These are phyloP conservation scores for Bombus fervidus DNA, from an alignment of 1,140 invertebrate genomes.

Conservation along the genomic window DNA sequence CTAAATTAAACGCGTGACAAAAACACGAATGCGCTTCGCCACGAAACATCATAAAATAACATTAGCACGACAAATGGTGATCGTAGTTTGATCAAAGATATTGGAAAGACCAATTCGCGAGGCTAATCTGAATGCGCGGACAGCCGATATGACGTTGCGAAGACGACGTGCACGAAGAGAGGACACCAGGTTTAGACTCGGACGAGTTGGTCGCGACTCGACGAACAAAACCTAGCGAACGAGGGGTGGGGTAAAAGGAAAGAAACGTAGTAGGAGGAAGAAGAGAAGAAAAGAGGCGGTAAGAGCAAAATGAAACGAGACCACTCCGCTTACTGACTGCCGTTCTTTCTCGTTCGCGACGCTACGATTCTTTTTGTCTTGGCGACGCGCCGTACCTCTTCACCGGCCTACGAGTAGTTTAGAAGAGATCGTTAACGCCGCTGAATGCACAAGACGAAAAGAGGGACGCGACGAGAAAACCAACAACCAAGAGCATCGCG, in stretches of 20 bases:
- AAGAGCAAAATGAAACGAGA: conserved; percentile 52
- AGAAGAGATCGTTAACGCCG: conserved; percentile 61
- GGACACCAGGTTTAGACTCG: neutral
- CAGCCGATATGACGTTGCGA: no score
- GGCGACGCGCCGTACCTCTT: conserved; percentile 42
- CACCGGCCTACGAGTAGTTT: conserved; percentile 47
- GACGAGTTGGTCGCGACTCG: neutral
- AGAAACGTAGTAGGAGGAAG: neutral
- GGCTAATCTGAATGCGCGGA: no score
- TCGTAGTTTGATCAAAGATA: no score
- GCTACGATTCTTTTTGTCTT: conserved; percentile 48
- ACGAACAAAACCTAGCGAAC: neutral
- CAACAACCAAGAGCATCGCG: conserved; percentile 17
- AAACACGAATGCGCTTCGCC: no score
- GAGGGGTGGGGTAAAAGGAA: conserved; percentile 8
- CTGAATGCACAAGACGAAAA: conserved; percentile 37
- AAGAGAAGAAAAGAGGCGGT: neutral
- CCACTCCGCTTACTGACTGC: conserved; percentile 52
- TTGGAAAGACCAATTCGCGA: neutral
- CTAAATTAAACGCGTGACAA: no score
- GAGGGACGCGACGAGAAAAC: conserved; percentile 16
- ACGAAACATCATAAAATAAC: no score
- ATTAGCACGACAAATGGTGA: no score
- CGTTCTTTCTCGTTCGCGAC: conserved; percentile 41
- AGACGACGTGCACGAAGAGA: no score